Conservation (phyloP, 2,888 invertebrate genomes). For the Diabrotica balteata region DNA sequence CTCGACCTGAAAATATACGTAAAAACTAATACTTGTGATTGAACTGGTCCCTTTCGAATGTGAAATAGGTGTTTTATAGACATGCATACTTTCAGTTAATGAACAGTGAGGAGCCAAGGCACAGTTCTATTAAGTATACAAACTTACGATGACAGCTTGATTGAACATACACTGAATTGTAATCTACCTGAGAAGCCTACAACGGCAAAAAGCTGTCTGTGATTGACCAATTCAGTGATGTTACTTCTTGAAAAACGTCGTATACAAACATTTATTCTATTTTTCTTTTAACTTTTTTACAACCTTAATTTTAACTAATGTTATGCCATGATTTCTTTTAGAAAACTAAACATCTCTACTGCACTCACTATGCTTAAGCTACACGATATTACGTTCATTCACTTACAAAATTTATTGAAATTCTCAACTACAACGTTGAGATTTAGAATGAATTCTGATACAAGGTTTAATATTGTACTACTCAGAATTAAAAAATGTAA, state of each 20-base stretch:
- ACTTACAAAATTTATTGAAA: not conserved
- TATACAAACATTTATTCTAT: constrained; percentile 1
- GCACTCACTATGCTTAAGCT: not conserved
- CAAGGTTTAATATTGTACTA: too few relatives aligned
- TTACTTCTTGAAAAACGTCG: not conserved
- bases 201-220: not conserved
- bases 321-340: not conserved
- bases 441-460: too few relatives aligned
- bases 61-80: constrained; percentile 12
- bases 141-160: constrained; percentile 22
- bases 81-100: constrained; percentile 30
- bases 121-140: constrained; percentile 37
- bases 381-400: not conserved
- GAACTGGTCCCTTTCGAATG: constrained; percentile 43
- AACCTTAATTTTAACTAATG: too few relatives aligned
- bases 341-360: not conserved
- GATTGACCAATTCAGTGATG: not conserved
- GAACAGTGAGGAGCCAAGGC: constrained; percentile 41
- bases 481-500: not conserved
- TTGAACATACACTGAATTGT: not conserved
- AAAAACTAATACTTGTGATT: constrained; percentile 27
- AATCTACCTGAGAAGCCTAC: not conserved
- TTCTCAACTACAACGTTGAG: not conserved
- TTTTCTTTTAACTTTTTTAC: too few relatives aligned
- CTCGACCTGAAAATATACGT: not conserved